phyloP scores from a whole-genome alignment of 2,888 invertebrate species.

The Lymantria dispar region DNA sequence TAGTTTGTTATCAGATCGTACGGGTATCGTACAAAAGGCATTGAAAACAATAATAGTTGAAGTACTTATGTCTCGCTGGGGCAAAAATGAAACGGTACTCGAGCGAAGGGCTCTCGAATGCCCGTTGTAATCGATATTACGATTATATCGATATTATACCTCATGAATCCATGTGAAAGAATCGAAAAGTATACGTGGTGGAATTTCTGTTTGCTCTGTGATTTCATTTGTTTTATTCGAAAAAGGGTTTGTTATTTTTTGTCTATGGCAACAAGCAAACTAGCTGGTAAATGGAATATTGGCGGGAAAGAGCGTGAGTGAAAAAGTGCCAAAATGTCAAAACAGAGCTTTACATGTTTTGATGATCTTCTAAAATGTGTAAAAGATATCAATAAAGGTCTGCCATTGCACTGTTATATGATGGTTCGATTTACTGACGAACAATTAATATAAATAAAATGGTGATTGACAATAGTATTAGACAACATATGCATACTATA shows the following conservation, averaged over 20 bases:
- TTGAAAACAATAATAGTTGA: conserved; percentile 21
- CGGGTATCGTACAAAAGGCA: conserved; percentile 19
- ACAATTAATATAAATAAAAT: too few species aligned
- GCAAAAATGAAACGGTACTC: conserved; percentile 33
- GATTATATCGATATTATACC: conserved; percentile 31
- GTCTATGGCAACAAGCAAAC: too few species aligned
- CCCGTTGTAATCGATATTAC: conserved; percentile 65
- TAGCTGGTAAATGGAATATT: too few species aligned
- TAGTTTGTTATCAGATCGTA: conserved; percentile 19
- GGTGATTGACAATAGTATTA: too few species aligned
- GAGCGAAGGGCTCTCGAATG: conserved; percentile 39
- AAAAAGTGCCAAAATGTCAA: too few species aligned
- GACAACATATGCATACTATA: too few species aligned
- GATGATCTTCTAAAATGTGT: too few species aligned
- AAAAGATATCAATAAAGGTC: too few species aligned
- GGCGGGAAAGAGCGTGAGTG: too few species aligned
- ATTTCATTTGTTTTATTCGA: conserved; percentile 1
- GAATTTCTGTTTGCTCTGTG: conserved; percentile 21
- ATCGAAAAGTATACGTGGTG: conserved; percentile 10
- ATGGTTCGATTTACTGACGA: too few species aligned
- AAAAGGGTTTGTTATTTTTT: background rate
- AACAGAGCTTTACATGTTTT: too few species aligned
- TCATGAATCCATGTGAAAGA: conserved; percentile 20
- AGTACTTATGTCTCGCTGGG: conserved; percentile 14
- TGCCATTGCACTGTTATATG: too few species aligned